Evolutionary conservation across 2,797 vertebrate species (phyloP), one percentile per base, ranked within the genome.

Genomic region (Prunella strophiata): DNA sequence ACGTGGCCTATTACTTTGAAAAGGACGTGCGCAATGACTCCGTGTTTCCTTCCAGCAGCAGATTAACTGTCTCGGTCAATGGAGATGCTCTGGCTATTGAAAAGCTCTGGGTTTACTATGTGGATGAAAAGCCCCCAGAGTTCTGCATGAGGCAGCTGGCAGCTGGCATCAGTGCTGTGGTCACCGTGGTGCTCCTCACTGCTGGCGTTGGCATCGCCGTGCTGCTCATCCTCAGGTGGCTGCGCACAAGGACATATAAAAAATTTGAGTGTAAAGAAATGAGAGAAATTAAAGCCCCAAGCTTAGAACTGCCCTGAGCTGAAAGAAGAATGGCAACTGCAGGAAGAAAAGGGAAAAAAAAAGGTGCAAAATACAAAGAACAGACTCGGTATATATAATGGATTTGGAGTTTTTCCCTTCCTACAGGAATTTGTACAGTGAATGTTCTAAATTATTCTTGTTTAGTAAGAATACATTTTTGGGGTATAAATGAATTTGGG

Each of bases 1-100:
- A 96, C 7, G 97, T 98, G 85, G 98, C 98, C 25, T 99, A 98
- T 97, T 99, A 99, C 97, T 98, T 99, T 96, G 99, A 99, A 97
- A 99, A 99, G 87, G 99, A 99, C 36, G 97, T 98, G 58, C 98
- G 99, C 80, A 95, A 93, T 10, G 94, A 98, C 76, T 98, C 98
- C 0, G 32, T 98, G 67, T 99, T 99, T 92, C 2, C 1, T 0
- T 10, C 51, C 10, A 16, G 43, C 38, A 42, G 63, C 17, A 30
- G n/a, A 5, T 93, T 97, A 32, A 75, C 40, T 26, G 17, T 98
- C 27, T 29, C 0, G 0, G 94, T 98, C 62, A 96, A 85, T 0
- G 74, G 88, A 22, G 82, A 97, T 52, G 91, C 91, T 8, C 78
- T 99, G 94, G 51, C 87, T 26, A 97, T 99, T 96, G 97, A 99